Evolutionary conservation across 2,113 vertebrate species (phyloP), one percentile per base, ranked within the genome.

Genomic region (Neoarius graeffei): DNA sequence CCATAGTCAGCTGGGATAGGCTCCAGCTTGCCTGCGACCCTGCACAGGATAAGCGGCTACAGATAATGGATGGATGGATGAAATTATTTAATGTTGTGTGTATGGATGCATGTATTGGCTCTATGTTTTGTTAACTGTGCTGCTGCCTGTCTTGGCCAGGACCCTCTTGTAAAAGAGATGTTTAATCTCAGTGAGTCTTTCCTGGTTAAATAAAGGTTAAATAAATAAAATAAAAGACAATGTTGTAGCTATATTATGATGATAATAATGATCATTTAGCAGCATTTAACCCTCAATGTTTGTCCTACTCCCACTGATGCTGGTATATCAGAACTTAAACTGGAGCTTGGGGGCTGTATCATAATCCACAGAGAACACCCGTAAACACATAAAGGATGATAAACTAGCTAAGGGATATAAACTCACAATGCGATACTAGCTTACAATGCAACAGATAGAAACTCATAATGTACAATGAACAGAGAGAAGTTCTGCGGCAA

Each of bases 211-310:
- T 42, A 42, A 42, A 42, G 42, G 42, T 42, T 42, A 42, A 42
- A 42, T 42, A 4, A 42, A 42, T 42, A 42, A 42, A 42, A 42
- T 42, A 42, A 42, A 42, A 42, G 42, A 74, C 71, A 23, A 30
- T 76, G 69, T 59, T 59, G 85, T 57, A 83, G 67, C 85, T 77
- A 73, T 89, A 17, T 69, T 81, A 52, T 54, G 81, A 54, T 92
- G 87, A 93, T 88, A 91, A 92, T 92, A 92, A 93, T 87, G 83
- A 93, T 91, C 89, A 93, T 91, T 89, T 92, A 89, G 86, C 27
- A 52, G 94, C 92, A 93, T 93, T 92, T 93, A 89, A 83, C 89
- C 92, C 85, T 84, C 83, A 88, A 90, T 35, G 87, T 73, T 73
- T 89, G 77, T 90, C 76, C 84, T 89, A 89, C 93, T 91, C 90